phyloP scores from a whole-genome alignment of 2,888 invertebrate genomes.

The Tinea semifulvella region DNA sequence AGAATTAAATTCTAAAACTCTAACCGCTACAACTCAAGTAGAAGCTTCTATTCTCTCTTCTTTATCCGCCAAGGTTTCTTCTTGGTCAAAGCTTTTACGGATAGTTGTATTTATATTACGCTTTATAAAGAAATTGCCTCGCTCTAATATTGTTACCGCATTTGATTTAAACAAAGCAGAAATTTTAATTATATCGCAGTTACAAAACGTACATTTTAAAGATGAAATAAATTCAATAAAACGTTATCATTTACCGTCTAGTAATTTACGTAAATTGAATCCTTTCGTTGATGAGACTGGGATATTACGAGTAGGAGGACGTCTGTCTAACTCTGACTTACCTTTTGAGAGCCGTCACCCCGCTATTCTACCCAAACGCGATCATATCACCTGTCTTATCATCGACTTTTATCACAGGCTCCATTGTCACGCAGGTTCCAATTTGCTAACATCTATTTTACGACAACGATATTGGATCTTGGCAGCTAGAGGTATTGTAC shows the following conservation, averaged over 20 bases:
- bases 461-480: background rate
- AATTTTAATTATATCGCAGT: background rate
- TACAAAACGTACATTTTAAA: background rate
- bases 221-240: too few relatives aligned
- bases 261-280: background rate
- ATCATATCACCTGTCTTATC: slow-evolving; percentile 1
- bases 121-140: slow-evolving; percentile 6
- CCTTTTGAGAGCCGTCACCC: background rate
- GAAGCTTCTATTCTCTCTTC: background rate
- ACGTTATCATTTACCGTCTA: too few relatives aligned
- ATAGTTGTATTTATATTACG: slow-evolving; percentile 9
- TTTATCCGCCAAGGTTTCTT: too few relatives aligned
- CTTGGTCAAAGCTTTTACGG: slow-evolving; percentile 12
- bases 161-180: background rate
- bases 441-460: background rate
- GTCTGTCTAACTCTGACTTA: background rate
- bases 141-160: background rate
- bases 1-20: background rate
- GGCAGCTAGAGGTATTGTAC: background rate
- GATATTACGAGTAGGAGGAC: slow-evolving; percentile 5
- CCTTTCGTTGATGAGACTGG: background rate
- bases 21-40: background rate
- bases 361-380: background rate
- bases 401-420: background rate
- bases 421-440: background rate